phyloP scores from a whole-genome alignment of 2,113 vertebrate genomes.

The Carassius carassius region DNA sequence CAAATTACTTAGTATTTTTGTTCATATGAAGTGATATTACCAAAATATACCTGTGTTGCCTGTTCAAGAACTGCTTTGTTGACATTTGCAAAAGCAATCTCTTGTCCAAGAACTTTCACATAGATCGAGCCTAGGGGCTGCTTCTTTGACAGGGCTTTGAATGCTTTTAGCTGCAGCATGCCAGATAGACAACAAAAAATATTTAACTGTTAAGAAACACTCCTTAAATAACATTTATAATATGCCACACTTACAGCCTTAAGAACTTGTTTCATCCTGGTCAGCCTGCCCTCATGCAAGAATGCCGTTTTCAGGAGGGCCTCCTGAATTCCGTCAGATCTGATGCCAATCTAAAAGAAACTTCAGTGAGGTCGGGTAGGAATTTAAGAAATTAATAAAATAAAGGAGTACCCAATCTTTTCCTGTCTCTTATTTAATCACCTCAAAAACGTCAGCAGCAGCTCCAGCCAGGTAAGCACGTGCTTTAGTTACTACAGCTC shows the following conservation, averaged over 20 bases:
- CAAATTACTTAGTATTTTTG: background rate
- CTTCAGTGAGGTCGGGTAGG: background rate
- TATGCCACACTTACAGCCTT: slow-evolving; percentile 40
- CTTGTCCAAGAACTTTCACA: slow-evolving; percentile 80
- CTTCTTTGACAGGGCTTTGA: slow-evolving; percentile 66
- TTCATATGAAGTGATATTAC: background rate
- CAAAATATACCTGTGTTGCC: slow-evolving; percentile 69
- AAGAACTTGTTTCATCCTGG: background rate
- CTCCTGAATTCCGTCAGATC: slow-evolving; percentile 80
- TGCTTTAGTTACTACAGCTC: slow-evolving; percentile 73
- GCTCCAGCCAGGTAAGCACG: slow-evolving; percentile 74
- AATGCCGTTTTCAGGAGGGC: slow-evolving; percentile 68
- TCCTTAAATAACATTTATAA: background rate
- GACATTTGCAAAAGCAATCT: slow-evolving; percentile 74
- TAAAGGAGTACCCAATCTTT: background rate
- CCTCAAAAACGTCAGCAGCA: slow-evolving; percentile 68
- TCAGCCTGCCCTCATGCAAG: background rate
- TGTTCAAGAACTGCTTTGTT: slow-evolving; percentile 73
- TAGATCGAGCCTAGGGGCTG: slow-evolving; percentile 72
- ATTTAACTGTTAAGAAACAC: background rate
- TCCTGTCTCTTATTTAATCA: slow-evolving; percentile 51
- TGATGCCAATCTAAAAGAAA: slow-evolving; percentile 73
- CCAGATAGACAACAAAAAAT: background rate
- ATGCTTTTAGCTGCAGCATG: slow-evolving; percentile 66
- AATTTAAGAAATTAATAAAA: background rate